Conservation (phyloP, 2,888 invertebrate species). For the Acheta domesticus region DNA sequence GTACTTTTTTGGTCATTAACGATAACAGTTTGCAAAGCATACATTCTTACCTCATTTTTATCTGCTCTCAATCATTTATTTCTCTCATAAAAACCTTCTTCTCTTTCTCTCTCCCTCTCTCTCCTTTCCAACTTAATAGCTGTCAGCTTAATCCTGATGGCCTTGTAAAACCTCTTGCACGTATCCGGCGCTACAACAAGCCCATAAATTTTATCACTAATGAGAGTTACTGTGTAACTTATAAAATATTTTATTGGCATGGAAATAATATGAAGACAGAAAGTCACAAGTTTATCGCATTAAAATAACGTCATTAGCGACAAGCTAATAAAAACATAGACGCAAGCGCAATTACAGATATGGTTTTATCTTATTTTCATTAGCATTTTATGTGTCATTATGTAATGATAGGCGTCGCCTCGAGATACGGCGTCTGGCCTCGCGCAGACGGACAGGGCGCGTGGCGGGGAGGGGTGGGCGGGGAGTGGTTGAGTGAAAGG, state of each 20-base stretch:
- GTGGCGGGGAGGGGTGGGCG: no score
- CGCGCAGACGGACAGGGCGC: no score
- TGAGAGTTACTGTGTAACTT: conserved; percentile 18
- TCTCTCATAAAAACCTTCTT: neutral
- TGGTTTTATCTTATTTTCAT: conserved; percentile 9
- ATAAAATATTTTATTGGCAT: conserved; percentile 18
- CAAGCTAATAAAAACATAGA: conserved; percentile 9
- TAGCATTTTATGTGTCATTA: conserved; percentile 6
- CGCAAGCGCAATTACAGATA: conserved; percentile 5
- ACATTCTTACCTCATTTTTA: neutral
- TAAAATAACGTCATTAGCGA: conserved; percentile 18
- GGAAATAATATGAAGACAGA: conserved; percentile 11
- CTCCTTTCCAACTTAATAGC: neutral
- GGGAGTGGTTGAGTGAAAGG: no score
- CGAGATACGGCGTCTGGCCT: no score
- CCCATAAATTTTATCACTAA: neutral
- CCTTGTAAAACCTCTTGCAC: conserved; percentile 1
- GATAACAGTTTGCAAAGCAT: neutral
- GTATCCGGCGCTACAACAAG: neutral
- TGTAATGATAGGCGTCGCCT: neutral
- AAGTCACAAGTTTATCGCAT: conserved; percentile 9
- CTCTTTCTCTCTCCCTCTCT: no score
- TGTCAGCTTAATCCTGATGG: neutral
- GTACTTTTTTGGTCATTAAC: neutral
- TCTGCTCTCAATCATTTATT: neutral